Evolutionary conservation across 2,113 vertebrate genomes (phyloP), one percentile per base, ranked within the genome.

Genomic region (Ranitomeya variabilis): DNA sequence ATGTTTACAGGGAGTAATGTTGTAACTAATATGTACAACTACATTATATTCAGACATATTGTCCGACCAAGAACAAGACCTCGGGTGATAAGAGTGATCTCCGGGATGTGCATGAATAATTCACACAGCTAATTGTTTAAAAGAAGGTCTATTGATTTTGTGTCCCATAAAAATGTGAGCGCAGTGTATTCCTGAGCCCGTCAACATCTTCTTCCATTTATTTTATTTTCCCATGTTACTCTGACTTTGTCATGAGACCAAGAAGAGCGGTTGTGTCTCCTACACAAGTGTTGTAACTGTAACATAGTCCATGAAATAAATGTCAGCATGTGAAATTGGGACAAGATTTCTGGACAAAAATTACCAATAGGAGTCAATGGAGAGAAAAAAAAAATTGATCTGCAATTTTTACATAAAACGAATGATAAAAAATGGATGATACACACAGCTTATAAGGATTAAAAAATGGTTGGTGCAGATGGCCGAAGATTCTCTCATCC

Each of bases 61-160:
- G 85, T n/a, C 62, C 19, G 12, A 57, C 85, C 76, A 57, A 60
- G 23, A 85, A 67, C 64, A 14, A 59, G 54, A 85, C 69, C 64
- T 18, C 31, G 51, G 84, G 73, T 78, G 69, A 60, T 77, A 78
- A 23, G 60, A n/a, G 57, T 62, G 73, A 59, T 77, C 54, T 78
- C 57, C 26, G 8, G 71, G 69, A 86, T 60, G 69, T 62, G 15
- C 74, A 86, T 86, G 85, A 86, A 86, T 86, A 16, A 86, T 86
- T 86, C 23, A 86, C 26, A 0, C 59, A 86, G 26, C 73, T 86
- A 86, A 86, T 86, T 86, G 59, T 86, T 77, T 78, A 86, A 76
- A 86, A 78, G 69, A 77, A 13, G 37, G 21, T 51, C 16, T 78
- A 86, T 86, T 86, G 85, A 86, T 86, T 78, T 64, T 52, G 11